A percentile compares a stretch with the other conserved stretches of the same genome.
Conservation (phyloP, 2,888 invertebrate genomes). For the Coenonympha glycerion region DNA sequence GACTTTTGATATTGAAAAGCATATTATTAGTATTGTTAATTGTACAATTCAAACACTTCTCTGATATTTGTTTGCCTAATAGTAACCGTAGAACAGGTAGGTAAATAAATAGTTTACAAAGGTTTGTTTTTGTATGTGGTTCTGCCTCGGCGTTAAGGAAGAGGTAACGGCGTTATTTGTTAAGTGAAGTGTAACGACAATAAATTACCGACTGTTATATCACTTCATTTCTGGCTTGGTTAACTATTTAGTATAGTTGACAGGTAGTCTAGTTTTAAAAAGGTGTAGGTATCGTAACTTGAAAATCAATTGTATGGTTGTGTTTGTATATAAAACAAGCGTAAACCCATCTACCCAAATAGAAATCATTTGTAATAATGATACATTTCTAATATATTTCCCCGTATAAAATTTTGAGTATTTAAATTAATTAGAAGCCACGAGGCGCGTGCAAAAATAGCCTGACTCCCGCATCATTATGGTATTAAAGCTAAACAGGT, state of each 20-base stretch:
- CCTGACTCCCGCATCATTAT: slow-evolving; percentile 59
- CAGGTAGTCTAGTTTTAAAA: too few relatives aligned
- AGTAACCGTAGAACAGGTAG: too few relatives aligned
- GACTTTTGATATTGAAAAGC: too few relatives aligned
- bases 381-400: too few relatives aligned
- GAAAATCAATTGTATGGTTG: not conserved
- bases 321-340: not conserved
- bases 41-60: too few relatives aligned
- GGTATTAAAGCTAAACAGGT: slow-evolving; percentile 72
- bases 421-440: slow-evolving; percentile 37
- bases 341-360: too few relatives aligned
- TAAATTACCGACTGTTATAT: not conserved
- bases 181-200: not conserved
- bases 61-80: too few relatives aligned
- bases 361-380: too few relatives aligned
- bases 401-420: slow-evolving; percentile 28
- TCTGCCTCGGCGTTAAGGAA: not conserved
- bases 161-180: not conserved
- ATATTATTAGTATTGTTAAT: too few relatives aligned
- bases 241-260: too few relatives aligned
- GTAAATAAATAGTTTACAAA: too few relatives aligned
- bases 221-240: not conserved
- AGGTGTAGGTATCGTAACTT: too few relatives aligned
- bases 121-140: not conserved
- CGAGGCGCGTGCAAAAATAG: slow-evolving; percentile 57